Evolutionary conservation across 64 coral and sea anemone genomes (phyloP).

Genomic region (Montipora capricornis): DNA sequence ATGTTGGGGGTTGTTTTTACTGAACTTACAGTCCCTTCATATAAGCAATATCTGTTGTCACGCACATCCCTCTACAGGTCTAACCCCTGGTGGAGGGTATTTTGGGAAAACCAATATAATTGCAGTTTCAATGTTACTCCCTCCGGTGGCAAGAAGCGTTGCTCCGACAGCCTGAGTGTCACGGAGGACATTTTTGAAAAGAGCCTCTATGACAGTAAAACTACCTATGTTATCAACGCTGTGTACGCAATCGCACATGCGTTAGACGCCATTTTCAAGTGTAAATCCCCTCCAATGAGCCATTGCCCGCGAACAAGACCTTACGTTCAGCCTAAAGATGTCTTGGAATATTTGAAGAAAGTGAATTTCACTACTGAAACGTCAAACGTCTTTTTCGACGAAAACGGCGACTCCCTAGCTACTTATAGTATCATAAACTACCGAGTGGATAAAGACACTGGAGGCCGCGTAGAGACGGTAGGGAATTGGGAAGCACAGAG

Average conservation of each 20-base stretch:
- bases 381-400: conserved; percentile 65
- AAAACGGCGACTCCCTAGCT: conserved; percentile 79
- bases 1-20: too few relatives aligned
- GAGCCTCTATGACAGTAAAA: too few relatives aligned
- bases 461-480: conserved; percentile 47
- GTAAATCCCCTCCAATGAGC: not conserved
- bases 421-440: conserved; percentile 82
- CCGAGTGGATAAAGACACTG: not conserved
- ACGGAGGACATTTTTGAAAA: conserved; percentile 49
- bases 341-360: conserved; percentile 71
- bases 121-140: conserved; percentile 47
- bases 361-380: conserved; percentile 51
- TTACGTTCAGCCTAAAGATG: conserved; percentile 54
- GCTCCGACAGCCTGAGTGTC: conserved; percentile 33
- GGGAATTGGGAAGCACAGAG: conserved; percentile 71
- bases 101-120: not conserved
- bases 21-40: too few relatives aligned
- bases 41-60: too few relatives aligned
- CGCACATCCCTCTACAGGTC: too few relatives aligned
- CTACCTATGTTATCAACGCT: too few relatives aligned
- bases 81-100: too few relatives aligned
- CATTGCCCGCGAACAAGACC: conserved; percentile 61
- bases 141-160: conserved; percentile 1
- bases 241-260: too few relatives aligned
- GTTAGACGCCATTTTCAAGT: too few relatives aligned